Evolutionary conservation across 2,888 invertebrate genomes (phyloP).

Genomic region (Lasioglossum malachurum): DNA sequence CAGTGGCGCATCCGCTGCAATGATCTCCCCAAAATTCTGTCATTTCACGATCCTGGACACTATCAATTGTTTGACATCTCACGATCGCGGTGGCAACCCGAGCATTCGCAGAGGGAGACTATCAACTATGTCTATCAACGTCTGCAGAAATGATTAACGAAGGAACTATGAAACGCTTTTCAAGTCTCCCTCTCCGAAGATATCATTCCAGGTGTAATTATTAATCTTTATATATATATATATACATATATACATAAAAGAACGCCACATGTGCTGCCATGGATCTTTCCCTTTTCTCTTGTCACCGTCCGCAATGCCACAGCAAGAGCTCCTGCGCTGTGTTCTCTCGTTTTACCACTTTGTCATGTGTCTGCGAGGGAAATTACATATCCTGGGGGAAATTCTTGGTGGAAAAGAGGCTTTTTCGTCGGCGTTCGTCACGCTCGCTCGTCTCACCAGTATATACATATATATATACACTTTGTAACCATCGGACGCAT

Average conservation of each 20-base stretch:
- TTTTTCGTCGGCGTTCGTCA: slow-evolving; percentile 64
- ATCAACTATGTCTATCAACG: slow-evolving; percentile 19
- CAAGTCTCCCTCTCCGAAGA: slow-evolving; percentile 48
- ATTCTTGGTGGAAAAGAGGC: slow-evolving; percentile 59
- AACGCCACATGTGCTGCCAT: slow-evolving; percentile 78
- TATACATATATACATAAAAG: slow-evolving; percentile 51
- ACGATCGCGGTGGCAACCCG: slow-evolving; percentile 60
- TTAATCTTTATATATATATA: slow-evolving; percentile 52
- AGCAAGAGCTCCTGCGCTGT: slow-evolving; percentile 62
- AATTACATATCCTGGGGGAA: slow-evolving; percentile 58
- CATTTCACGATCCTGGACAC: neutral
- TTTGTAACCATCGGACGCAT: slow-evolving; percentile 8
- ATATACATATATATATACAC: neutral
- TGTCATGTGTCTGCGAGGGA: slow-evolving; percentile 55
- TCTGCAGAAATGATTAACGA: neutral
- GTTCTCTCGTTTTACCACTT: slow-evolving; percentile 56
- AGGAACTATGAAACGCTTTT: neutral
- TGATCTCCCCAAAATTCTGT: slow-evolving; percentile 26
- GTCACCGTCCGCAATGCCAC: slow-evolving; percentile 65
- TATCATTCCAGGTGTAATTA: slow-evolving; percentile 67
- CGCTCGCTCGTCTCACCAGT: slow-evolving; percentile 37
- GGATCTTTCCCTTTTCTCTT: slow-evolving; percentile 75
- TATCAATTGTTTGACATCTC: neutral
- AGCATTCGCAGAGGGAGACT: slow-evolving; percentile 47
- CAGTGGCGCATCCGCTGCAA: slow-evolving; percentile 76